Evolutionary conservation across 2,797 vertebrate genomes (phyloP).

Genomic region (Myiotriccus ornatus): DNA sequence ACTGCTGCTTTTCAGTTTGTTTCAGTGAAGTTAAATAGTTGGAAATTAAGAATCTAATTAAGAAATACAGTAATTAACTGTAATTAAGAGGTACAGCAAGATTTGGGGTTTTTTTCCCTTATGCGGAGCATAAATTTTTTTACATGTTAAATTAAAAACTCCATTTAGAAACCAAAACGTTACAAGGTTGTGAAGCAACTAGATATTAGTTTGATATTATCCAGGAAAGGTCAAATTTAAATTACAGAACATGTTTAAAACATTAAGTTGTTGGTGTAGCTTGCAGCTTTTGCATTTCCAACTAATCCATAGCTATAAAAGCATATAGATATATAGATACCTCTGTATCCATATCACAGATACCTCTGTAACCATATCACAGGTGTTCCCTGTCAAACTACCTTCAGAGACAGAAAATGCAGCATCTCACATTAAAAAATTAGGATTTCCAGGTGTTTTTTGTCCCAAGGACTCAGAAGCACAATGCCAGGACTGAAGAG

Average conservation of each 20-base stretch:
- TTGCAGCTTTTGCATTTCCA: neutral
- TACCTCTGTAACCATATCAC: neutral
- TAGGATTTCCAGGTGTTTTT: neutral
- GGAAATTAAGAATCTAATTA: slow-evolving; percentile 42
- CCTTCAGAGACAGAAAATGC: neutral
- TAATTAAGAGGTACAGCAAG: slow-evolving; percentile 27
- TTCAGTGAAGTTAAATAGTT: neutral
- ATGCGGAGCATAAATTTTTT: slow-evolving; percentile 8
- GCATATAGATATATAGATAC: neutral
- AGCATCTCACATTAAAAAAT: neutral
- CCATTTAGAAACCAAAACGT: neutral
- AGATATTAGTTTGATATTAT: neutral
- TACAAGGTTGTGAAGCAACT: neutral
- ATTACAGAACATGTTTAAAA: neutral
- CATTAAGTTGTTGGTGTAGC: neutral
- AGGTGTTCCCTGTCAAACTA: neutral
- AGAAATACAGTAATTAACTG: slow-evolving; percentile 42
- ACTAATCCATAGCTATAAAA: neutral
- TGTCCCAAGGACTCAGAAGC: neutral
- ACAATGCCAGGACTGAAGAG: neutral
- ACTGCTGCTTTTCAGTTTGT: neutral
- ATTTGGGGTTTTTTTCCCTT: neutral
- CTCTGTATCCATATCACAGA: neutral
- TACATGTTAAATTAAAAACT: neutral
- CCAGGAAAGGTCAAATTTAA: slow-evolving; percentile 25